Conservation (phyloP, 1,140 invertebrate species). For the Telenomus remus region DNA sequence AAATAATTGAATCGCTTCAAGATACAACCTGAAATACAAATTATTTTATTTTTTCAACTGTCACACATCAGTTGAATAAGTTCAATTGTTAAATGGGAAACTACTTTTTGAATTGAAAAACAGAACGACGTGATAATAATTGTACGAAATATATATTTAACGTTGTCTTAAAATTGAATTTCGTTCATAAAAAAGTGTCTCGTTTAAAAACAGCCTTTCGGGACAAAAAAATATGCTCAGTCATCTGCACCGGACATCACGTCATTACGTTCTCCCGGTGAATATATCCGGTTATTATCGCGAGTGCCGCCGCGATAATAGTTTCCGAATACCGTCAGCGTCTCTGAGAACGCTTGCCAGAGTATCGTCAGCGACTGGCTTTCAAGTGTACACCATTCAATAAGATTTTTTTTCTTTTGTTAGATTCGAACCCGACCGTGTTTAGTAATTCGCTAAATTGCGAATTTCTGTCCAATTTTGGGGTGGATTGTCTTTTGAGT, state of each 20-base stretch:
- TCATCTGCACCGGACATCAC: constrained; percentile 19
- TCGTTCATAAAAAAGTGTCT: neutral
- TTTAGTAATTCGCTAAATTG: constrained; percentile 37
- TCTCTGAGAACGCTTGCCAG: constrained; percentile 10
- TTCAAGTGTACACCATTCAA: too few species aligned
- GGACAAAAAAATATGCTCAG: constrained; percentile 22
- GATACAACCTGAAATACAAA: too few species aligned
- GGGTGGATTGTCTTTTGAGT: constrained; percentile 40
- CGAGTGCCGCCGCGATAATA: constrained; percentile 23
- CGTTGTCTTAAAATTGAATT: too few species aligned
- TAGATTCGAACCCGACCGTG: too few species aligned
- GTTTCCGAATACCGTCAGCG: constrained; percentile 15
- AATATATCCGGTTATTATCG: constrained; percentile 56
- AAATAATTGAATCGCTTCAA: too few species aligned
- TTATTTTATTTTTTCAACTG: too few species aligned
- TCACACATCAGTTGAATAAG: too few species aligned
- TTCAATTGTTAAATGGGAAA: too few species aligned
- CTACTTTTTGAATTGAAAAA: too few species aligned
- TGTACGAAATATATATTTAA: too few species aligned
- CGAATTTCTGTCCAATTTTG: constrained; percentile 23
- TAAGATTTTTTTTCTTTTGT: too few species aligned
- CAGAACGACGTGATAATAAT: too few species aligned
- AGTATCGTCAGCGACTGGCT: constrained; percentile 12
- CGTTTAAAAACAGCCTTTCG: neutral
- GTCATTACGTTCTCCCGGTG: constrained; percentile 51